Base-by-base conservation (phyloP, 2,888 invertebrate species). In the Ectemnius continuus region DNA sequence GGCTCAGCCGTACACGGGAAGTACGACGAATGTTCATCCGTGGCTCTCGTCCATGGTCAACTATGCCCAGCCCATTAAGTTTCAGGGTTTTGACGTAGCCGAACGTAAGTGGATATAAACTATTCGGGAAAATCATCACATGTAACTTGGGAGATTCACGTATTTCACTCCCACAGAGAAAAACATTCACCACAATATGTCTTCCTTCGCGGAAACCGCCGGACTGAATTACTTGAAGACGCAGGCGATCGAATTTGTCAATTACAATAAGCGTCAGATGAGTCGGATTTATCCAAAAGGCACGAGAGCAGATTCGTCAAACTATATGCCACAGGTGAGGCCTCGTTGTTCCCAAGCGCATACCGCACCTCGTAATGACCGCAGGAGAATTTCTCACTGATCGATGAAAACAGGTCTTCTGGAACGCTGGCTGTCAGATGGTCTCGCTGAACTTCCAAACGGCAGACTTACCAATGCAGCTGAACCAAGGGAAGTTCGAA, bases 341-440 rank as follows among this genome's bases (percentile, higher is more conserved):
- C 6, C n/a, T 14, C 52, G 52, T 11, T 52, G 8, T 16, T 52
- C n/a, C 6, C 4, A 52, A 52, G n/a, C 52, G 52, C 16, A 52
- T 36, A 8, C n/a, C 6, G 16, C 11, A 52, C 2, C 14, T 52
- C 1, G 5, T 52, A 52, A 16, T 14, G 16, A 52, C 6, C 52
- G n/a, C 52, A 13, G 2, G 52, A 14, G n/a, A 4, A 52, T 52
- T 16, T 52, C 4, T 64, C 61, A 77, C 78, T 75, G 73, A 78
- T 81, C 71, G 61, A 71, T 56, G 75, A 56, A 76, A 87, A 46
- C 91, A 98, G 97, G 99, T 99, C 79, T 99, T 99, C 93, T 99
- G 99, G 99, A 99, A 99, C 92, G 99, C 99, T 48, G 99, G 99
- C 76, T 99, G 99, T 91, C 99, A 99, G 93, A 97, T 97, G 99